Percentiles rank a stretch among this genome's conserved stretches.
Evolutionary conservation across 2,888 invertebrate species (phyloP).

Genomic region (Alentia gelatinosa): DNA sequence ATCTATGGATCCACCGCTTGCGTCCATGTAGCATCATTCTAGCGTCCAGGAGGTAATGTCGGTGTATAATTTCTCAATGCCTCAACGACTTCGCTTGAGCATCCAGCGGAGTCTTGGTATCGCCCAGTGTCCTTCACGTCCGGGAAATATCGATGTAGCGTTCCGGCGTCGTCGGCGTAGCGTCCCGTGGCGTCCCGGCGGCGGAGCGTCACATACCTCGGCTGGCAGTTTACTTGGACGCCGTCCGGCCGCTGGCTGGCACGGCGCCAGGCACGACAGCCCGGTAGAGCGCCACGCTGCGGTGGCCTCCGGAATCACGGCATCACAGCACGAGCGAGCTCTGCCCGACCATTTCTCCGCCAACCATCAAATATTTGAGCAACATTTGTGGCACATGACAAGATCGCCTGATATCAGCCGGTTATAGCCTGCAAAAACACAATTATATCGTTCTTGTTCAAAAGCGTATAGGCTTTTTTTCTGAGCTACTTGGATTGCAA

Average conservation of each 20-base stretch:
- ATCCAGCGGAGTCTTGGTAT: too few species aligned
- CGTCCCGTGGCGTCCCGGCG: too few species aligned
- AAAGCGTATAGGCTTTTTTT: too few species aligned
- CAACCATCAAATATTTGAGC: neutral
- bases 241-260: neutral
- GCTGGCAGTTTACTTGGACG: neutral
- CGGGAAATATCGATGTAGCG: too few species aligned
- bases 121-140: too few species aligned
- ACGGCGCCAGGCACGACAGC: neutral
- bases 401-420: neutral
- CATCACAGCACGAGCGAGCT: neutral
- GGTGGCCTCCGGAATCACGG: neutral
- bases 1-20: too few species aligned
- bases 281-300: neutral
- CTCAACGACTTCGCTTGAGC: too few species aligned
- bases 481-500: too few species aligned
- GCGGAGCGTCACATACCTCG: neutral
- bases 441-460: neutral
- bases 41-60: too few species aligned
- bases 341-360: neutral
- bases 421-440: neutral
- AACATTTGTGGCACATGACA: neutral
- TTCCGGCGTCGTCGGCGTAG: too few species aligned
- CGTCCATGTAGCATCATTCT: too few species aligned
- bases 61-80: too few species aligned